Evolutionary conservation across 2,113 vertebrate species (phyloP).

Genomic region (Tylochromis polylepis): DNA sequence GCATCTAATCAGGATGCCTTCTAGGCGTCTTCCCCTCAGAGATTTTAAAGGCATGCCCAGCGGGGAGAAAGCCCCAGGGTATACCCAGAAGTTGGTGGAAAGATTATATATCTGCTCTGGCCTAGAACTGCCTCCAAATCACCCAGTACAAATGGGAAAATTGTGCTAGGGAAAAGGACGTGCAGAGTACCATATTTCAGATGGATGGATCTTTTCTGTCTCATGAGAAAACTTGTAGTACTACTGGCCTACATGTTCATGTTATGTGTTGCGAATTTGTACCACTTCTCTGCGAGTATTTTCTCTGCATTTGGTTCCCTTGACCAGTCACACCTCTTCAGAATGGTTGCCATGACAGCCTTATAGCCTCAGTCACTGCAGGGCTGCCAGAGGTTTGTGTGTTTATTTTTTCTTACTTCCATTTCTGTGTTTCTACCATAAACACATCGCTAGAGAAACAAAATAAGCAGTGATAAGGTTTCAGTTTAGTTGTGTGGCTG

Average conservation of each 20-base stretch:
- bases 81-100: not conserved
- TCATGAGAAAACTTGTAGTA: not conserved
- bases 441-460: not conserved
- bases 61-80: not conserved
- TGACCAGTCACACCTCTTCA: conserved; percentile 59
- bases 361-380: conserved; percentile 28
- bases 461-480: conserved; percentile 9
- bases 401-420: not conserved
- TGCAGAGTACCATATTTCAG: not conserved
- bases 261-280: conserved; percentile 28
- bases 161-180: not conserved
- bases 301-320: conserved; percentile 22
- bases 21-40: not conserved
- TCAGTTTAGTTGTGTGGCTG: not conserved
- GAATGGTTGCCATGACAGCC: conserved; percentile 68
- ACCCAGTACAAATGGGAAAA: not conserved
- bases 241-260: not conserved
- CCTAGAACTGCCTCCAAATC: not conserved
- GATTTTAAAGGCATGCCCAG: not conserved
- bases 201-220: not conserved
- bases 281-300: conserved; percentile 30
- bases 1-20: not conserved
- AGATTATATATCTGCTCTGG: not conserved
- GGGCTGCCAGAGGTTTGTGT: conserved; percentile 5
- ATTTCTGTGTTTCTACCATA: conserved; percentile 20